A percentile compares a stretch with the other conserved stretches of the same genome.
These are phyloP conservation scores for Nymphicus hollandicus DNA, from an alignment of 2,113 vertebrate genomes.

Conservation along the genomic window DNA sequence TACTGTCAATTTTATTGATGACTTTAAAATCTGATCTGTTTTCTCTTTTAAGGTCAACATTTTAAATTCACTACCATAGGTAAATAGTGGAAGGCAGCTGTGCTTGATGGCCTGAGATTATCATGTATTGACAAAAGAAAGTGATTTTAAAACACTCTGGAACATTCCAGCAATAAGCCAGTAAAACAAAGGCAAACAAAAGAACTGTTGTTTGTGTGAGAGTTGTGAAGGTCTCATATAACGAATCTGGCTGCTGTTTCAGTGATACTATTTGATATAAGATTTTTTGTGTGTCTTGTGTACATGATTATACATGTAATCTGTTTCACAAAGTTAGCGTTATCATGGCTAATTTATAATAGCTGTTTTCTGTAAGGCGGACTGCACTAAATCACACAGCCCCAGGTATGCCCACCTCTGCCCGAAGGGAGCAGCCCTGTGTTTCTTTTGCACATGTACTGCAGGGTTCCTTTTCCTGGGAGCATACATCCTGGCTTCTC, in stretches of 20 bases:
- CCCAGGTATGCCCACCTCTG: background rate
- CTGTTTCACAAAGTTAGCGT: fast-evolving
- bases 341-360: background rate
- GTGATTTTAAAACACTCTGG: background rate
- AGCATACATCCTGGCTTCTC: background rate
- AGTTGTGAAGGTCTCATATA: background rate
- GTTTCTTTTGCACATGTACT: background rate
- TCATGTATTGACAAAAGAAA: background rate
- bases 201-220: background rate
- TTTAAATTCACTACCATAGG: background rate
- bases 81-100: background rate
- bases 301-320: background rate
- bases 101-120: background rate
- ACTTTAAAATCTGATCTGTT: background rate
- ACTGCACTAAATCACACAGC: background rate
- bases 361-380: background rate
- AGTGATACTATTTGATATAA: background rate
- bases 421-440: background rate
- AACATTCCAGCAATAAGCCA: background rate
- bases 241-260: background rate
- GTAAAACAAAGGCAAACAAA: background rate
- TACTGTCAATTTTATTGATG: background rate
- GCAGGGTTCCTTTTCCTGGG: fast-evolving
- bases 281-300: background rate
- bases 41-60: background rate